These are phyloP conservation scores for Plebejus melissa DNA, from an alignment of 2,888 invertebrate species.

Conservation along the genomic window DNA sequence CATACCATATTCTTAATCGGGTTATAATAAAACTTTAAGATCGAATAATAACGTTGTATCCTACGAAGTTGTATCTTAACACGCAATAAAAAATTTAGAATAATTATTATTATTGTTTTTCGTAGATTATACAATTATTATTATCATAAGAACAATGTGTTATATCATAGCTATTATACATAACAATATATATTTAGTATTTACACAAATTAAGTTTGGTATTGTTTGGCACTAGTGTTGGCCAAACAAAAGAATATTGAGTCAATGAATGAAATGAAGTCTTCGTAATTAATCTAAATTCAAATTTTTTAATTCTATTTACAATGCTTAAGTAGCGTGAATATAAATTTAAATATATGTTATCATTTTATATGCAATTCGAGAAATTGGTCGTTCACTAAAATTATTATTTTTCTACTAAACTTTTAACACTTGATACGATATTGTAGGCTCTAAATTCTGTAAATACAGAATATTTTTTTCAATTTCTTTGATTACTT, in stretches of 20 bases:
- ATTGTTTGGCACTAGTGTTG: slow-evolving; percentile 5
- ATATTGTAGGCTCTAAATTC: no score
- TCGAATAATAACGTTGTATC: no score
- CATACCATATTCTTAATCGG: no score
- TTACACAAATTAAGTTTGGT: not conserved
- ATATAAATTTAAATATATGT: not conserved
- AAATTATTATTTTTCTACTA: not conserved
- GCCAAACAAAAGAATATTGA: slow-evolving; percentile 4
- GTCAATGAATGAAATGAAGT: not conserved
- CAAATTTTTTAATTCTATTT: not conserved
- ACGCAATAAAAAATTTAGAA: no score
- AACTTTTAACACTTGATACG: not conserved
- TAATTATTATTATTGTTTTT: no score
- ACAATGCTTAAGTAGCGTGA: not conserved
- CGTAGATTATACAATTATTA: not conserved
- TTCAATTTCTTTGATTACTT: no score
- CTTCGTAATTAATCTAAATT: not conserved
- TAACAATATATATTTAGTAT: not conserved
- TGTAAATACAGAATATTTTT: no score
- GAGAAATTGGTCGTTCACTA: not conserved
- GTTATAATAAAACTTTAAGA: no score
- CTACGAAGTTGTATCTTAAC: no score
- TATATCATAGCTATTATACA: not conserved
- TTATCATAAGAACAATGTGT: slow-evolving; percentile 14
- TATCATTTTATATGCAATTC: no score